Evolutionary conservation across 2,113 vertebrate species (phyloP).

Genomic region (Hippolais icterina): DNA sequence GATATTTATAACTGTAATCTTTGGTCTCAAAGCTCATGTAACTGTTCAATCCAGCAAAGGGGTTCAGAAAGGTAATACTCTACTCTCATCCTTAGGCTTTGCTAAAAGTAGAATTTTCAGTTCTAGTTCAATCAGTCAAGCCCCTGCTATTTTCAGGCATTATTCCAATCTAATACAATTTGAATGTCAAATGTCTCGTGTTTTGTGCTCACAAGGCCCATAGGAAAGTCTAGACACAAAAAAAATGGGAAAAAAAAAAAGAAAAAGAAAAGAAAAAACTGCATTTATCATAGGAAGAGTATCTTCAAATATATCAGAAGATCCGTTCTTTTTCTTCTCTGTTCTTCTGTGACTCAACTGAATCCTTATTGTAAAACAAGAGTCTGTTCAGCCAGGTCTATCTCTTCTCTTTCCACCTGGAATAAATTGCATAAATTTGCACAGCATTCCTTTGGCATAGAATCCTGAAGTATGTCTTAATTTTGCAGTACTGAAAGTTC

Average conservation of each 20-base stretch:
- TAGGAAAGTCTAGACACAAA: constrained; percentile 7
- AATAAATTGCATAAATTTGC: constrained; percentile 58
- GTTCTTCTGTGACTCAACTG: neutral
- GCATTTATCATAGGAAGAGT: neutral
- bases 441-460: constrained; percentile 18
- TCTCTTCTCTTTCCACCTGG: constrained; percentile 14
- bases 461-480: constrained; percentile 23
- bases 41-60: constrained; percentile 12
- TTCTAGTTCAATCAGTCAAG: constrained; percentile 39
- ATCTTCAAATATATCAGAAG: constrained; percentile 5
- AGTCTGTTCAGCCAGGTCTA: constrained; percentile 15
- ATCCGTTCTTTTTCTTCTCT: constrained; percentile 10
- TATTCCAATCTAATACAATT: constrained; percentile 32
- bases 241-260: neutral
- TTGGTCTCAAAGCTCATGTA: constrained; percentile 38
- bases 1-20: constrained; percentile 29
- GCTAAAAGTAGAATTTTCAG: constrained; percentile 41
- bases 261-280: neutral
- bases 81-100: constrained; percentile 4
- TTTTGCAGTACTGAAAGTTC: constrained; percentile 14
- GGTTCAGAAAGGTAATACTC: constrained; percentile 39
- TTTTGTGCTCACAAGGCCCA: constrained; percentile 20
- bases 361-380: constrained; percentile 33
- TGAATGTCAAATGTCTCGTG: constrained; percentile 38
- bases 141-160: constrained; percentile 22